Conservation (phyloP, 2,888 invertebrate species). For the Sarcophaga subvicina region DNA sequence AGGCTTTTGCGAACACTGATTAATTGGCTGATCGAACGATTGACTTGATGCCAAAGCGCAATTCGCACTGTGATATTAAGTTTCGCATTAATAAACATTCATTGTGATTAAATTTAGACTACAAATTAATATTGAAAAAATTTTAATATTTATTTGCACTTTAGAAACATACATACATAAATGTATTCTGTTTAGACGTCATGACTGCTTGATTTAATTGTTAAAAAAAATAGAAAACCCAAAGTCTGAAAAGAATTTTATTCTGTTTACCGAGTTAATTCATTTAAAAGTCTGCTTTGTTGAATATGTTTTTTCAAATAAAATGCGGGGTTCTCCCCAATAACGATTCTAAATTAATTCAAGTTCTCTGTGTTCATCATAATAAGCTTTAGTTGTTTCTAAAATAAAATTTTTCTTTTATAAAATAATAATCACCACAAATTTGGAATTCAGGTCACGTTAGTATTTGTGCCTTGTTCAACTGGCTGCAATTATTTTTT, state of each 20-base stretch:
- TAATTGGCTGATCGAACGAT: constrained; percentile 1
- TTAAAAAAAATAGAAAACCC: not conserved
- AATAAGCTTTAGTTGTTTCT: not conserved
- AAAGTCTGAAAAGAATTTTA: not conserved
- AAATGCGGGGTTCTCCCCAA: constrained; percentile 35
- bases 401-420: not conserved
- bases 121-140: not conserved
- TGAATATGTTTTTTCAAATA: not conserved
- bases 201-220: not conserved
- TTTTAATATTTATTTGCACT: not conserved
- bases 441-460: constrained; percentile 7
- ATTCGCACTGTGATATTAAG: constrained; percentile 15
- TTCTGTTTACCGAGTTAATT: not conserved
- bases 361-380: not conserved
- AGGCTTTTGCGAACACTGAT: not conserved
- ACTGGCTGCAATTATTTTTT: not conserved
- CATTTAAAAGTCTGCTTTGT: not conserved
- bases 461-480: not conserved
- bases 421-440: not conserved
- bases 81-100: not conserved
- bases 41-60: constrained; percentile 19
- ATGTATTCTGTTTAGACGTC: no score
- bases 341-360: constrained; percentile 15
- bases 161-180: not conserved
- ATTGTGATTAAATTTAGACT: not conserved